phyloP scores from a whole-genome alignment of 2,113 vertebrate species.

The Odontesthes bonariensis region DNA sequence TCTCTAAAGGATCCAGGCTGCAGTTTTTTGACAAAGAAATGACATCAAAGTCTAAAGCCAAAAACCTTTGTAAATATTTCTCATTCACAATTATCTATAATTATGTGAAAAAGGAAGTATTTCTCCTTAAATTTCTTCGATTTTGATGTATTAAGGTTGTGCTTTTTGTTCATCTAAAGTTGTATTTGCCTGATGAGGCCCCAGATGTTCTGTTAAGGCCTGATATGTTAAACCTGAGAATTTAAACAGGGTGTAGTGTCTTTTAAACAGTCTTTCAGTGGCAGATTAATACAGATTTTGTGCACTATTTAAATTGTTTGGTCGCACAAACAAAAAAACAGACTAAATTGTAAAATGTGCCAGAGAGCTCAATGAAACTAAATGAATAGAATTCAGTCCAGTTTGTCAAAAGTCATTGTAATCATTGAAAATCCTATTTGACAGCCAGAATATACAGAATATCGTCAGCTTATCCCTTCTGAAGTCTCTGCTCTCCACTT shows the following conservation, averaged over 20 bases:
- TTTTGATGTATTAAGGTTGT: too few species aligned
- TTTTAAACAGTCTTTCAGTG: too few species aligned
- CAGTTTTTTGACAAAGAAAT: constrained; percentile 6
- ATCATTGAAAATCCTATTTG: background rate
- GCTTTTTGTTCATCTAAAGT: too few species aligned
- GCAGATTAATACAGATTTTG: too few species aligned
- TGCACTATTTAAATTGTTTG: background rate
- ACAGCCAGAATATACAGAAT: background rate
- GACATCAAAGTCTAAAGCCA: background rate
- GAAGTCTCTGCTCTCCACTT: constrained; percentile 16
- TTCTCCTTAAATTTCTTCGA: too few species aligned
- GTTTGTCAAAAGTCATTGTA: too few species aligned
- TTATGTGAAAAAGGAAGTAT: background rate
- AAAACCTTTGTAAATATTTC: background rate
- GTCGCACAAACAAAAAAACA: background rate
- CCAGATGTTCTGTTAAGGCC: too few species aligned
- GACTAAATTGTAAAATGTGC: background rate
- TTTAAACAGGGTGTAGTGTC: too few species aligned
- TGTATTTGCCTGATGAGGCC: too few species aligned
- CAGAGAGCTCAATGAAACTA: too few species aligned
- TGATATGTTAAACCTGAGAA: too few species aligned
- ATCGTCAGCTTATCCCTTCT: constrained; percentile 3
- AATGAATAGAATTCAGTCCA: too few species aligned
- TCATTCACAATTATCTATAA: background rate
- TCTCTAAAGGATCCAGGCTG: constrained; percentile 29